These are phyloP conservation scores for Coregonus suidteri DNA, from an alignment of 2,797 vertebrate genomes.

Conservation along the genomic window DNA sequence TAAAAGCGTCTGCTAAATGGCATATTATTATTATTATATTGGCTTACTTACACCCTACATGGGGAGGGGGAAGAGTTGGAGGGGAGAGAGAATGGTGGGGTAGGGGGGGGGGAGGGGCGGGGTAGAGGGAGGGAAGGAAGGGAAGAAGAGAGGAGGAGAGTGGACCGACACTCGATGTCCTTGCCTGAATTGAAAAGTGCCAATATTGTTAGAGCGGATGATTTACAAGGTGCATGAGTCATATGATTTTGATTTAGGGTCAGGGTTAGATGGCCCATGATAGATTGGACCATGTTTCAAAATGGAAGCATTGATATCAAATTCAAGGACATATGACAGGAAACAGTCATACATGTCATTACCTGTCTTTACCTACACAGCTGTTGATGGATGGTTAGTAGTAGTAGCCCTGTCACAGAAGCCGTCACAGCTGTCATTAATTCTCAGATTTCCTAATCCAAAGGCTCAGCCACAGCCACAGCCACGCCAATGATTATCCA, in stretches of 20 bases:
- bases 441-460: neutral
- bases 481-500: neutral
- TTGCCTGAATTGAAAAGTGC: neutral
- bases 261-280: neutral
- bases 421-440: neutral
- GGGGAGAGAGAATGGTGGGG: too few species aligned
- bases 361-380: too few species aligned
- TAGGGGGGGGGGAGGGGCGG: too few species aligned
- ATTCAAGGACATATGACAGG: neutral
- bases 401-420: neutral
- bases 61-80: too few species aligned
- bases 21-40: too few species aligned
- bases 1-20: too few species aligned
- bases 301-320: neutral
- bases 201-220: too few species aligned
- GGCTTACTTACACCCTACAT: too few species aligned
- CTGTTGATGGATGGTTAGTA: neutral
- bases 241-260: neutral
- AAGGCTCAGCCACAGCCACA: neutral
- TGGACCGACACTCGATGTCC: neutral
- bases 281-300: neutral
- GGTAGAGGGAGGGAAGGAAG: too few species aligned
- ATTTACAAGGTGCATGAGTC: neutral
- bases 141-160: too few species aligned
- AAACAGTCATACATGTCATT: neutral